Conservation (phyloP, 2,888 invertebrate genomes). For the Rhopalosiphum nymphaeae region DNA sequence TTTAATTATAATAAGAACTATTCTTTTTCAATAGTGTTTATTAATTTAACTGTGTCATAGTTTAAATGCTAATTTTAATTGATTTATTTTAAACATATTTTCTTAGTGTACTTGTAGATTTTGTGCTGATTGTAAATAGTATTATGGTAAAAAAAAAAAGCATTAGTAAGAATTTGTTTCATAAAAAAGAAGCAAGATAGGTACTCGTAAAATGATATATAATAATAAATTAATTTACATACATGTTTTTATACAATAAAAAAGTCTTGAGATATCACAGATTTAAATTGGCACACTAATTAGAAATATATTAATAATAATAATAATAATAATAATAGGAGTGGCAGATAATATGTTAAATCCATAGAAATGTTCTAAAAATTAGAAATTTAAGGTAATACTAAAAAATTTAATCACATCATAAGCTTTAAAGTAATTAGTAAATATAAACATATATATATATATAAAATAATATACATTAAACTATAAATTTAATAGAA, state of each 20-base stretch:
- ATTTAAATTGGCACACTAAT: not conserved
- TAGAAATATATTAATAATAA: constrained; percentile 3
- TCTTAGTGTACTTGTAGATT: not conserved
- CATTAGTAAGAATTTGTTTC: not conserved
- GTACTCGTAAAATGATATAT: not conserved
- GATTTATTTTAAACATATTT: not conserved
- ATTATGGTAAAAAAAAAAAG: not conserved
- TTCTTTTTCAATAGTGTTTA: not conserved
- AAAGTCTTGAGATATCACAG: constrained; percentile 32
- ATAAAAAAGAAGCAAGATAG: not conserved
- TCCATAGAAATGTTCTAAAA: not conserved
- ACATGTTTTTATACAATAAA: constrained; percentile 1
- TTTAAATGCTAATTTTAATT: not conserved
- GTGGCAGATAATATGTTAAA: not conserved
- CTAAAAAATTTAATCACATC: not conserved
- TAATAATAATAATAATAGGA: constrained; percentile 1
- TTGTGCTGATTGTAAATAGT: not conserved
- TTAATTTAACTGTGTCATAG: not conserved
- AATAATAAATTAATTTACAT: constrained; percentile 13
- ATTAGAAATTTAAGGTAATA: not conserved
- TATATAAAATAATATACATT: not conserved
- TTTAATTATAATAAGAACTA: not conserved
- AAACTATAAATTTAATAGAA: not conserved
- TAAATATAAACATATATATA: no score
- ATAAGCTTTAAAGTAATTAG: not conserved